Conservation (phyloP, 2,797 vertebrate genomes). For the Morelia viridis region DNA sequence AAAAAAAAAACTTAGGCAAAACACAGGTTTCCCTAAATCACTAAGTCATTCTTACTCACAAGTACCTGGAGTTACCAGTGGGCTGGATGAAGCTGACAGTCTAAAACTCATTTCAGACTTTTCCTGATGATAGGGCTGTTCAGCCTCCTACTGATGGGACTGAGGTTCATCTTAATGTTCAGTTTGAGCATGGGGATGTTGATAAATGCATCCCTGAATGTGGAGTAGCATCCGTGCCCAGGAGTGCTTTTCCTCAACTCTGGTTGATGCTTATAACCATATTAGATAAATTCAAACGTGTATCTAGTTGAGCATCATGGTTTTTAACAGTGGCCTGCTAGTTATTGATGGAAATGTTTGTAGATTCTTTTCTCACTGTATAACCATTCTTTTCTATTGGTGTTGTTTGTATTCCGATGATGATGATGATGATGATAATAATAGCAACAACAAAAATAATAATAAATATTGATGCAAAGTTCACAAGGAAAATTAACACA, state of each 20-base stretch:
- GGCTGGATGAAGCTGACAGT: neutral
- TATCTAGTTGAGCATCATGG: neutral
- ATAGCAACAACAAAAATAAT: neutral
- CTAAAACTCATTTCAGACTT: neutral
- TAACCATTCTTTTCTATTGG: neutral
- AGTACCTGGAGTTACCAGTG: neutral
- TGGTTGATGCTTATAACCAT: neutral
- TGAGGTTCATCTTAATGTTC: neutral
- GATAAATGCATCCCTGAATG: neutral
- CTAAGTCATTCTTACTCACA: conserved; percentile 18
- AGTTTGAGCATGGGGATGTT: neutral
- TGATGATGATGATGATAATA: neutral
- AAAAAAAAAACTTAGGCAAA: accelerated
- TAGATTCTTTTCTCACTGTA: neutral
- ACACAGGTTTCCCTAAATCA: accelerated
- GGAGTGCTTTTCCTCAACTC: neutral
- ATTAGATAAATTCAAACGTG: neutral
- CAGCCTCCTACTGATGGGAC: neutral
- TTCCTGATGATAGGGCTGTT: neutral
- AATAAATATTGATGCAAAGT: neutral
- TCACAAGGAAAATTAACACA: neutral
- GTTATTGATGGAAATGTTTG: neutral
- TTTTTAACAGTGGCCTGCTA: neutral
- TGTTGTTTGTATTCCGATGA: neutral
- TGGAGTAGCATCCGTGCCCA: no score